Percentiles rank a stretch among this genome's conserved stretches.
Evolutionary conservation across 2,113 vertebrate species (phyloP).

Genomic region (Panthera leo): DNA sequence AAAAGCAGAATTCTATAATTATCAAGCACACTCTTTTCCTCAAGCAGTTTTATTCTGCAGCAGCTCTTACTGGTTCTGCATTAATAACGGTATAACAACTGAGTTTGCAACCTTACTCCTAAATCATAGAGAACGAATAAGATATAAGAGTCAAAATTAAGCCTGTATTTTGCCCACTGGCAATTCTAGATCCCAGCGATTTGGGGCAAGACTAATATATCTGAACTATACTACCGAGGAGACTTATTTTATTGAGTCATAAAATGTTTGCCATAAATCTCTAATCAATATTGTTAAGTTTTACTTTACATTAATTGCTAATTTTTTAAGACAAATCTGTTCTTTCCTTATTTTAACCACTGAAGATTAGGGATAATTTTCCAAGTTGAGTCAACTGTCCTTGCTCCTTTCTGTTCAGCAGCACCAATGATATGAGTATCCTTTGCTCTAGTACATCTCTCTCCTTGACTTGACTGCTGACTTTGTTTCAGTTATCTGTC

Average conservation of each 20-base stretch:
- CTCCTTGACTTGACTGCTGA: not conserved
- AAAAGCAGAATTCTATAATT: not conserved
- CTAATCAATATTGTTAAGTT: not conserved
- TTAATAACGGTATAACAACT: not conserved
- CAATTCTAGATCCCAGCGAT: not conserved
- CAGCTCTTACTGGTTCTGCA: not conserved
- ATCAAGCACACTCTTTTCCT: not conserved
- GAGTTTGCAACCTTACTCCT: not conserved
- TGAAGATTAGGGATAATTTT: not conserved
- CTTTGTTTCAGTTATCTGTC: not conserved
- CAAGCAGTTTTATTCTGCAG: not conserved
- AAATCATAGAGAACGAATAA: not conserved
- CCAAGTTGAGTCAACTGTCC: not conserved
- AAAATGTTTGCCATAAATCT: not conserved
- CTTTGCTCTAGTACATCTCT: not conserved
- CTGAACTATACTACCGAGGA: not conserved
- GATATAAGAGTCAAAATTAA: not conserved
- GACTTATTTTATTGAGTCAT: not conserved
- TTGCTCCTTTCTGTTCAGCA: not conserved
- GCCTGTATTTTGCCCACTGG: not conserved
- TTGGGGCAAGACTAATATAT: not conserved
- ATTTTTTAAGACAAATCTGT: not conserved
- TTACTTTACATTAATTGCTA: not conserved
- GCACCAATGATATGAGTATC: rapidly evolving
- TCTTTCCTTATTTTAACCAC: not conserved